Percentiles rank a stretch among this genome's conserved stretches.
Conservation (phyloP, 2,797 vertebrate species). For the Oceanodroma leucorhoa region DNA sequence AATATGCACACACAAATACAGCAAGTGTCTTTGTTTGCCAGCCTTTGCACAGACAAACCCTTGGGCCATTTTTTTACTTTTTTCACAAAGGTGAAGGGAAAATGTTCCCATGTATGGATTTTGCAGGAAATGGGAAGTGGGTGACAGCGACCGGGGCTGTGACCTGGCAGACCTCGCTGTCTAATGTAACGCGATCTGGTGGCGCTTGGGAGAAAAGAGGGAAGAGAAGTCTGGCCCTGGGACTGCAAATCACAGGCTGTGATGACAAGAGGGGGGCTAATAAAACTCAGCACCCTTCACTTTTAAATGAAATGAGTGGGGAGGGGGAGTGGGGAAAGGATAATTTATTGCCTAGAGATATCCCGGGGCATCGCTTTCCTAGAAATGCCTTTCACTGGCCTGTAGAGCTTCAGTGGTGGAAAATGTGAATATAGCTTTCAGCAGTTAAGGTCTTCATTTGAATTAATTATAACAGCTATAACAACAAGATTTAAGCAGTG, state of each 20-base stretch:
- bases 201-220: constrained; percentile 1
- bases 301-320: constrained; percentile 40
- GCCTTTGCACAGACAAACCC: neutral
- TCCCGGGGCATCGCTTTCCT: neutral
- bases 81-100: neutral
- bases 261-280: constrained; percentile 70
- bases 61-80: neutral
- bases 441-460: constrained; percentile 2
- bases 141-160: constrained; percentile 37
- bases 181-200: constrained; percentile 53
- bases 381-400: constrained; percentile 40
- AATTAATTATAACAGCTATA: constrained; percentile 1
- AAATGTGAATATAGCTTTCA: neutral
- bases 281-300: constrained; percentile 64
- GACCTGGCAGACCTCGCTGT: constrained; percentile 59
- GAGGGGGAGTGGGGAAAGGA: constrained; percentile 20
- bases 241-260: constrained; percentile 70
- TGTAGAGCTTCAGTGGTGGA: neutral
- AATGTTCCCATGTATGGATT: constrained; percentile 1
- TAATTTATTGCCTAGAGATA: constrained; percentile 64
- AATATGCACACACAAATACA: neutral
- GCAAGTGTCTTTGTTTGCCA: neutral
- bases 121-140: constrained; percentile 63
- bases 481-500: neutral
- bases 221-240: constrained; percentile 54